phyloP scores from a whole-genome alignment of 2,888 invertebrate species.

The Portevinia maculata region DNA sequence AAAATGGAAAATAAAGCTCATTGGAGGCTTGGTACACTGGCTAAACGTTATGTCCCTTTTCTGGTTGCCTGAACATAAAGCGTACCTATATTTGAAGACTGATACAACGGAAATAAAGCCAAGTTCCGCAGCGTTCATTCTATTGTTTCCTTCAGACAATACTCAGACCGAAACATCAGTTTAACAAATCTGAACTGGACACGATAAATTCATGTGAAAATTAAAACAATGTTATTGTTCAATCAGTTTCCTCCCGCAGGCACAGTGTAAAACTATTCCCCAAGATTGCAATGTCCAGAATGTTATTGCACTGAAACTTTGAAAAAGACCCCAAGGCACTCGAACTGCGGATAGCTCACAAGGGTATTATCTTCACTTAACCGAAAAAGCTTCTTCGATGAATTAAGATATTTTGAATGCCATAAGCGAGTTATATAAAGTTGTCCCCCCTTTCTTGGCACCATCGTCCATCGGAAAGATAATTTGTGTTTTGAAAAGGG shows the following conservation, averaged over 20 bases:
- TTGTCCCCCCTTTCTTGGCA: not conserved
- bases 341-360: not conserved
- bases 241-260: not conserved
- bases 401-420: constrained; percentile 27
- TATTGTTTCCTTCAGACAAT: too few species aligned
- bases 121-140: too few species aligned
- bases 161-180: too few species aligned
- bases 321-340: not conserved
- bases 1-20: too few species aligned
- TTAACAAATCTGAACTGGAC: too few species aligned
- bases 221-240: constrained; percentile 5
- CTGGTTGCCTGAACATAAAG: too few species aligned
- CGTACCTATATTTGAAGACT: too few species aligned
- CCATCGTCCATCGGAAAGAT: too few species aligned
- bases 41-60: too few species aligned
- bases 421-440: not conserved
- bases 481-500: not conserved
- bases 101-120: too few species aligned
- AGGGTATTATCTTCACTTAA: constrained; percentile 13
- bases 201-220: not conserved
- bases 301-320: constrained; percentile 20
- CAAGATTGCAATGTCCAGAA: constrained; percentile 6
- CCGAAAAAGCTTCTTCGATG: constrained; percentile 24
- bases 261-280: not conserved
- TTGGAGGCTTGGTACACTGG: too few species aligned